Evolutionary conservation across 2,797 vertebrate species (phyloP), one percentile per base, ranked within the genome.

Genomic region (Pogonophryne albipinna): DNA sequence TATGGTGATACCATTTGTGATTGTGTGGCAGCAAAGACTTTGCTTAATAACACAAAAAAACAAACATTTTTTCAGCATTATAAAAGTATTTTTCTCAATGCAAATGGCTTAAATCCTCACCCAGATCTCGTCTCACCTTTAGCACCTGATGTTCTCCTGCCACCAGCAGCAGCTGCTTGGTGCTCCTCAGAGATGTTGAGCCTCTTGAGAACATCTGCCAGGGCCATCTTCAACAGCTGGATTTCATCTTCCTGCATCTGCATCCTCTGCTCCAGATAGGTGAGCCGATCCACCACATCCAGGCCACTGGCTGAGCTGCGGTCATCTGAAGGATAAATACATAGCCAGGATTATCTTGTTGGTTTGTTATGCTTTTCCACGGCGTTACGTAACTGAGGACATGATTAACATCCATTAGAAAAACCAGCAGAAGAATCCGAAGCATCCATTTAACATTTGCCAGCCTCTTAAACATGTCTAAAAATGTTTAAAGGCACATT

Each of bases 161-260:
- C 95, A 60, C 94, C 93, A 3, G 77, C 58, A 74, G 88, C 73
- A 78, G 96, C 91, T 9, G 97, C 96, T 88, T 96, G 96, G 61
- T 97, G 96, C 76, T 98, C 97, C 88, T 99, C 97, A 0, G 97
- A 96, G 85, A 97, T 94, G 88, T 97, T 97, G 85, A 99, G 95
- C 86, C 98, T 95, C 84, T 98, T 96, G 57, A 99, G 96, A 49
- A 99, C 98, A 10, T 99, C 97, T 0, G 97, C 96, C 92, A 99
- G 93, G 0, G 97, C 95, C 55, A 97, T 96, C 89, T 99, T 99
- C 85, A 99, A 91, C 92, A 99, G 94, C 94, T 98, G 98, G 89
- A 99, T 97, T 85, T 99, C 98, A 2, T 99, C 98, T 53, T 99
- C 98, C 80, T 99, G 98, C 96, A 98, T 97, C 94, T 99, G 98